Base-by-base conservation (phyloP, 2,113 vertebrate genomes). In the Cyprinus carpio region DNA sequence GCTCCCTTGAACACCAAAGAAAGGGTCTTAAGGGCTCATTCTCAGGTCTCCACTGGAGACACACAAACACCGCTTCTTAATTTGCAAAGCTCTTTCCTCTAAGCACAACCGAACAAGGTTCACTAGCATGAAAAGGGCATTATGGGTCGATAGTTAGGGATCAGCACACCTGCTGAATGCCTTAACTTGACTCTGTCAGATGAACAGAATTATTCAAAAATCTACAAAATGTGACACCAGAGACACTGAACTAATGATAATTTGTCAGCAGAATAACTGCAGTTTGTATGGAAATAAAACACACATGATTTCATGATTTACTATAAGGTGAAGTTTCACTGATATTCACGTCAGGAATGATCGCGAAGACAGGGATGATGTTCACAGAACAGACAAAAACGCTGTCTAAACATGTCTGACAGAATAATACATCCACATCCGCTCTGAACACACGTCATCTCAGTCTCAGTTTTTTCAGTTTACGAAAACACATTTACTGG, bases 31-130 rank as follows among this genome's bases (percentile, higher is more conserved):
- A 62, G 25, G n/a, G 54, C 31, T 62, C 12, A 1, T 75, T 82
- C 43, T 16, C 82, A 51, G 40, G 72, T 76, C n/a, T n/a, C n/a
- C 82, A 76, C 58, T 65, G 56, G 37, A 27, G 25, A 75, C 72
- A n/a, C n/a, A n/a, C n/a, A n/a, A 49, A 75, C 76, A 37, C 40
- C 8, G 40, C 56, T n/a, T 64, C 16, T 13, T 58, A 58, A 83
- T 74, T 60, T 25, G 27, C 25, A 27, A 51, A 27, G 16, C 7
- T 2, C n/a, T 8, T 84, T 76, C 81, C 4, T 37, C 46, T 11
- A 11, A 49, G 11, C 15, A 12, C 51, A 16, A n/a, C n/a, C n/a
- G n/a, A n/a, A n/a, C n/a, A n/a, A n/a, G n/a, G n/a, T n/a, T n/a
- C n/a, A n/a, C n/a, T n/a, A n/a, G n/a, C n/a, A n/a, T n/a, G 9